Evolutionary conservation across 2,113 vertebrate species (phyloP), one percentile per base, ranked within the genome.

Genomic region (Epinephelus moara): DNA sequence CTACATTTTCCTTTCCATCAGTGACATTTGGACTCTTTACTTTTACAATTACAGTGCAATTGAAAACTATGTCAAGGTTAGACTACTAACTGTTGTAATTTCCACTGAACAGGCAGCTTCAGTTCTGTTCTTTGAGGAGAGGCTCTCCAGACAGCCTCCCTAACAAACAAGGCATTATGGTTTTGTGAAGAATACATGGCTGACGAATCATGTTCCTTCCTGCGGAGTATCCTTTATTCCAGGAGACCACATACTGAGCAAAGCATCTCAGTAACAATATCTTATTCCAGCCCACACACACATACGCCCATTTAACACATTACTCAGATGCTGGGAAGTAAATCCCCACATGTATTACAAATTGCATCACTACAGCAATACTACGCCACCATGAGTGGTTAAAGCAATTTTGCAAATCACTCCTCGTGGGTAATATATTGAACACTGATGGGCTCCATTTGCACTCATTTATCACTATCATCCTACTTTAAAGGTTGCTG

Each of bases 321-420:
- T 45, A 52, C 53, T 67, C 67, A 0, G 13, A 37, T 80, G 49
- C 71, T 82, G 50, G 60, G 60, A 82, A 86, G 64, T 66, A 70
- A 80, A 82, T 75, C 66, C 73, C 83, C 68, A 53, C 61, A 76
- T 68, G 82, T 27, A 80, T 49, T 76, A 61, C 62, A 79, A 82
- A 84, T 80, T 13, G 23, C 73, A 86, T 86, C 4, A 64, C 68
- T 30, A 69, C 77, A 70, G 84, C 67, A 84, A 79, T 70, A 50
- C 47, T 55, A 40, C 21, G 60, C 75, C 33, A 47, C 70, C 30
- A 17, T 63, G 52, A 86, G 75, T 86, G 85, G 71, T 86, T 74
- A 62, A 71, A 79, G 82, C 81, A 88, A 80, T 84, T 90, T 81
- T 63, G 67, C 55, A 85, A 84, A 88, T 78, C 59, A 70, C 69